Conservation (phyloP, 2,113 vertebrate genomes). For the Scomber scombrus region DNA sequence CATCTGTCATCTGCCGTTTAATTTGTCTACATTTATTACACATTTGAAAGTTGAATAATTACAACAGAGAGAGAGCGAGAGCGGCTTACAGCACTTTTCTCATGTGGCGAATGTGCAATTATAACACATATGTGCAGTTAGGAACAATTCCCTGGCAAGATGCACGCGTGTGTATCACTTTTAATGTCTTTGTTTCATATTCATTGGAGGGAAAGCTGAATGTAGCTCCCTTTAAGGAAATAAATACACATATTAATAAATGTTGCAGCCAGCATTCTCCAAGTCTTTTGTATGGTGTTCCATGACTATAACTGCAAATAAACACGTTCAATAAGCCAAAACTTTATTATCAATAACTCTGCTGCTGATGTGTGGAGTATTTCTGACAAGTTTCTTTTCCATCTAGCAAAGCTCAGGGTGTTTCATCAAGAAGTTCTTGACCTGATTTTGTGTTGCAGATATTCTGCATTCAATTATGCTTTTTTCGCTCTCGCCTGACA, state of each 20-base stretch:
- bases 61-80: too few species aligned
- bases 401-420: conserved; percentile 19
- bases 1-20: not conserved
- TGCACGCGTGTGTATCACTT: not conserved
- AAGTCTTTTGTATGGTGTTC: not conserved
- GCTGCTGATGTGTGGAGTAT: conserved; percentile 39
- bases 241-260: too few species aligned
- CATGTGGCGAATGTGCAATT: not conserved
- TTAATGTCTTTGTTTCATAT: conserved; percentile 6
- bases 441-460: conserved; percentile 40
- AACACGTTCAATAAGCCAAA: conserved; percentile 17
- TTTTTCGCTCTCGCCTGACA: conserved; percentile 27
- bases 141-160: not conserved
- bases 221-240: too few species aligned
- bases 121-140: not conserved
- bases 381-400: not conserved
- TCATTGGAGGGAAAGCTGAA: not conserved
- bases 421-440: conserved; percentile 51
- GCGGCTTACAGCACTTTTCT: not conserved
- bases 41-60: not conserved
- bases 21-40: not conserved
- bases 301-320: conserved; percentile 12
- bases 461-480: conserved; percentile 30
- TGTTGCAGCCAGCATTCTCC: not conserved
- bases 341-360: conserved; percentile 13